These are phyloP conservation scores for Planococcus citri DNA, from an alignment of 1,140 invertebrate genomes.

Conservation along the genomic window DNA sequence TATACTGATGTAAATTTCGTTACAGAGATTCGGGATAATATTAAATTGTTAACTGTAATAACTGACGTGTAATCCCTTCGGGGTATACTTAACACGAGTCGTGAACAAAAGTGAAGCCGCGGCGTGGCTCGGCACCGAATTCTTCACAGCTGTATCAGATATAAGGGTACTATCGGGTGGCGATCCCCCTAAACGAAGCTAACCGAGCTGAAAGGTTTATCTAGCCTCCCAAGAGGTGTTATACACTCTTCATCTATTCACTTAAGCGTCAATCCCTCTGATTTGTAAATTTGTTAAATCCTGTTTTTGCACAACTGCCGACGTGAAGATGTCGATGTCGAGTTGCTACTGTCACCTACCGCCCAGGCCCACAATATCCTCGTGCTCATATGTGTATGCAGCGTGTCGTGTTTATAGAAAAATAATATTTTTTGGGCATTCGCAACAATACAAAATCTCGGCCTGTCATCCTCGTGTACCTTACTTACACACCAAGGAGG, in stretches of 20 bases:
- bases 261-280: conserved; percentile 15
- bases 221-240: conserved; percentile 17
- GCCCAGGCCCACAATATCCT: no score
- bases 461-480: no score
- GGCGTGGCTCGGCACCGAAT: background rate
- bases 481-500: no score
- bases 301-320: background rate
- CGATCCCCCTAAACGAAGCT: conserved; percentile 12
- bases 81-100: conserved; percentile 15
- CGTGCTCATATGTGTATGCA: no score
- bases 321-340: no score
- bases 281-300: conserved; percentile 18
- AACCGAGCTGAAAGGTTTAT: conserved; percentile 19
- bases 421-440: no score
- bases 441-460: no score
- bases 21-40: conserved; percentile 8
- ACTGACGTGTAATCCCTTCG: conserved; percentile 18
- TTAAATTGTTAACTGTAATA: conserved; percentile 18
- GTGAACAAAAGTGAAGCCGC: conserved; percentile 13
- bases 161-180: conserved; percentile 10
- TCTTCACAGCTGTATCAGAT: conserved; percentile 14
- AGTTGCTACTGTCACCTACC: no score
- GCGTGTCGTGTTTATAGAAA: no score
- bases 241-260: conserved; percentile 13
- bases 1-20: background rate